phyloP scores from a whole-genome alignment of 2,797 vertebrate species.

The Poeciliopsis presidionis region DNA sequence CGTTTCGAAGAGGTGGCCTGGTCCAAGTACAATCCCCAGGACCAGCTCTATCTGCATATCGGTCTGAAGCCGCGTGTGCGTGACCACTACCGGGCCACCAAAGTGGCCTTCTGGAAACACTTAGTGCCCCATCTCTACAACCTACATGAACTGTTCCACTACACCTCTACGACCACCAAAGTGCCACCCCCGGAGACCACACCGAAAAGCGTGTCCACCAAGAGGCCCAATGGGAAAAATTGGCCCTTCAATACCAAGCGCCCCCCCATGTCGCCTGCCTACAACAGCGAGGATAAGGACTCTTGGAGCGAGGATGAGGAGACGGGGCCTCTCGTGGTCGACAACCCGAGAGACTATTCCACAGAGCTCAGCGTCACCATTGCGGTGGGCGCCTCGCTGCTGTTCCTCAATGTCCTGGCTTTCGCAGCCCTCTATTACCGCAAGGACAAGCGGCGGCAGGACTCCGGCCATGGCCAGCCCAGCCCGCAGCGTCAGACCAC shows the following conservation, averaged over 20 bases:
- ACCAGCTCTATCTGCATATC: slow-evolving; percentile 97
- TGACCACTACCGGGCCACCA: slow-evolving; percentile 98
- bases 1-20: slow-evolving; percentile 98
- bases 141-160: slow-evolving; percentile 99
- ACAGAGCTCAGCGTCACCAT: slow-evolving; percentile 98
- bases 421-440: slow-evolving; percentile 98
- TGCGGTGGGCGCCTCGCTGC: slow-evolving; percentile 93
- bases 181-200: slow-evolving; percentile 95
- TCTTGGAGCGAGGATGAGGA: slow-evolving; percentile 90
- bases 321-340: slow-evolving; percentile 87
- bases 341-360: slow-evolving; percentile 96
- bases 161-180: slow-evolving; percentile 98
- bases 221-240: slow-evolving; percentile 87
- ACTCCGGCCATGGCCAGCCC: slow-evolving; percentile 88
- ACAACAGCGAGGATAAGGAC: slow-evolving; percentile 92
- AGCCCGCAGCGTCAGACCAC: slow-evolving; percentile 87
- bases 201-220: slow-evolving; percentile 93
- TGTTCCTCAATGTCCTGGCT: slow-evolving; percentile 96
- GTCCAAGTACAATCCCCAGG: slow-evolving; percentile 98
- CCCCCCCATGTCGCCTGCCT: slow-evolving; percentile 93
- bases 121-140: slow-evolving; percentile 98
- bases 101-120: slow-evolving; percentile 99
- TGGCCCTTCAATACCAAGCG: slow-evolving; percentile 94
- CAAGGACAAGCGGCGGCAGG: slow-evolving; percentile 96
- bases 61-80: slow-evolving; percentile 97